These are phyloP conservation scores for Octomys mimax DNA, from an alignment of 2,797 vertebrate species.

Conservation along the genomic window DNA sequence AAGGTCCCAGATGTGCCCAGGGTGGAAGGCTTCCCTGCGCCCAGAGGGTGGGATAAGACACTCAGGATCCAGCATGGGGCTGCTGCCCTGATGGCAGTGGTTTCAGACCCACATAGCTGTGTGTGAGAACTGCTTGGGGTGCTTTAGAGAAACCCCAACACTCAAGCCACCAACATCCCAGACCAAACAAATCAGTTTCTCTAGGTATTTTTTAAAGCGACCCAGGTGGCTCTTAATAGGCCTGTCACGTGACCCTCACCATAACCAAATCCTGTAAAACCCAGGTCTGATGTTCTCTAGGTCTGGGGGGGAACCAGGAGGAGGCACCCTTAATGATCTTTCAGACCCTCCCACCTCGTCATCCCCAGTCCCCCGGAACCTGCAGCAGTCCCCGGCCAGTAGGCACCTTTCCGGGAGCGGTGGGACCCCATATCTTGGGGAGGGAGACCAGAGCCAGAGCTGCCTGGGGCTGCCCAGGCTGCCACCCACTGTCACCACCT, in stretches of 20 bases:
- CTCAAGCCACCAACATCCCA: background rate
- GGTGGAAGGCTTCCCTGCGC: background rate
- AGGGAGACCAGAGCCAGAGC: background rate
- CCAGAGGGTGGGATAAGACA: background rate
- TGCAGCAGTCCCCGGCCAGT: background rate
- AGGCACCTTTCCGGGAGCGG: background rate
- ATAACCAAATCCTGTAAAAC: too few relatives aligned
- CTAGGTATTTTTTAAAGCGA: background rate
- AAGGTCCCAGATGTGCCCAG: background rate
- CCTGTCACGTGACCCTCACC: accelerated
- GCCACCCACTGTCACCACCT: background rate
- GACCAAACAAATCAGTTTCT: background rate
- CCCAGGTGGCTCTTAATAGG: background rate
- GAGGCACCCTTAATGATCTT: background rate
- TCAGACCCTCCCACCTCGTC: background rate
- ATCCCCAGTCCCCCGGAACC: background rate
- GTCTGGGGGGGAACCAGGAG: background rate
- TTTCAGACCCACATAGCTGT: background rate
- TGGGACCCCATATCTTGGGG: background rate
- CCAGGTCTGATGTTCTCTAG: background rate
- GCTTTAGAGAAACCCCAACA: background rate
- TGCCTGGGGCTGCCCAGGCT: background rate
- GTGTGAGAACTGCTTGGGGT: background rate
- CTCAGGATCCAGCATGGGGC: background rate
- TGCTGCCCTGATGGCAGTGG: too few relatives aligned